A percentile compares a stretch with the other conserved stretches of the same genome.
Evolutionary conservation across 1,140 invertebrate species (phyloP).

Genomic region (Drosophila oshimai): DNA sequence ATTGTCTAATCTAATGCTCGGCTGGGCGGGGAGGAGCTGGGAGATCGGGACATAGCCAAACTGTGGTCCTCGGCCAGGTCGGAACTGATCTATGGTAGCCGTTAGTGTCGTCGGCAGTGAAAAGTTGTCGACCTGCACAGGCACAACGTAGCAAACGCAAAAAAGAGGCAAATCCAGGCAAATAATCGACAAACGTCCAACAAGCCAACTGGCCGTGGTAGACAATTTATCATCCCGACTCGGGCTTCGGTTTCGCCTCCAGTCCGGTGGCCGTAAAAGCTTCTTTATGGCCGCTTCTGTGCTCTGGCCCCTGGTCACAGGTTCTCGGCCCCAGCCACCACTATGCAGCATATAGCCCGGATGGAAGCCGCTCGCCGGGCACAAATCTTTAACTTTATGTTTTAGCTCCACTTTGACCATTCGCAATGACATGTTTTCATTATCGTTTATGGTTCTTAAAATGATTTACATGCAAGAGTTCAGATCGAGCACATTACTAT

Average conservation of each 20-base stretch:
- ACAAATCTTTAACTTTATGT: conserved; percentile 51
- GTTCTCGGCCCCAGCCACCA: not conserved
- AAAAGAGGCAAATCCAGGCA: conserved; percentile 8
- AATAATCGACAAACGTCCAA: conserved; percentile 57
- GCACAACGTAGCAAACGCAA: conserved; percentile 10
- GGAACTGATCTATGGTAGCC: conserved; percentile 64
- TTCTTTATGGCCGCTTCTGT: conserved; percentile 73
- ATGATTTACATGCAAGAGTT: conserved; percentile 6
- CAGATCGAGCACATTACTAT: not conserved
- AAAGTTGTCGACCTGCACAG: conserved; percentile 63
- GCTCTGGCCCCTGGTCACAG: conserved; percentile 16
- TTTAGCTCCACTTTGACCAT: not conserved
- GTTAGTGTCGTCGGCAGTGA: conserved; percentile 60
- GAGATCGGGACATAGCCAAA: not conserved
- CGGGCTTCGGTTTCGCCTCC: conserved; percentile 45
- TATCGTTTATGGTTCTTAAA: not conserved
- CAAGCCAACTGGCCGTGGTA: conserved; percentile 49
- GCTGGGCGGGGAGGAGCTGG: not conserved
- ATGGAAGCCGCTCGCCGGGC: conserved; percentile 1
- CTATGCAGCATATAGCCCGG: not conserved
- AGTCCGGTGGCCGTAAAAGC: conserved; percentile 64
- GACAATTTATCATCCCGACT: conserved; percentile 67
- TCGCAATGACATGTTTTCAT: conserved; percentile 14
- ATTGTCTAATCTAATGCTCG: conserved; percentile 68
- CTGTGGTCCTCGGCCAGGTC: conserved; percentile 11